Evolutionary conservation across 2,113 vertebrate genomes (phyloP), one percentile per base, ranked within the genome.

Genomic region (Anoplopoma fimbria): DNA sequence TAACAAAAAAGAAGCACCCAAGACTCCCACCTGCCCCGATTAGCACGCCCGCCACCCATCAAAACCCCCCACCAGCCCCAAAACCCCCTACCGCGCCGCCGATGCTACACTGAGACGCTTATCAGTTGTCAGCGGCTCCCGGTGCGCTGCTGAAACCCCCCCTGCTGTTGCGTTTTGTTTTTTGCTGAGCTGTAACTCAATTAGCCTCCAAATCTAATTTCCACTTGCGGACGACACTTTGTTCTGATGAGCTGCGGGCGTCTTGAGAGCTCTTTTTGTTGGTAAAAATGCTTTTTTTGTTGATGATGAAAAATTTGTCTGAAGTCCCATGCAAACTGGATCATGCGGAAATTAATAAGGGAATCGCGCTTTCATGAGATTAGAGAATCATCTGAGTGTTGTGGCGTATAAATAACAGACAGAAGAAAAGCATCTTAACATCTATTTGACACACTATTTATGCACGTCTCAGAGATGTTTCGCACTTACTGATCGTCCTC

Each of bases 11-110:
- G 65, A 87, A 75, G 65, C 82, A 74, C 47, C 25, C 76, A 75
- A 34, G 57, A 82, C 72, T 87, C 89, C 83, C 89, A 87, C 88
- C 91, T 85, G 84, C 85, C 79, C 77, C 79, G 82, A 88, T 93
- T 91, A 90, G 87, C 89, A 90, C 87, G 81, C 75, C 58, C 29
- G 7, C 61, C 75, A 64, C 85, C 75, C 79, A 76, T 75, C 55
- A 61, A 71, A 73, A 38, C 67, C 58, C 81, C 25, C 23, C 31
- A 68, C 51, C 67, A n/a, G 10, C 31, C 0, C 63, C 64, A 12
- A 31, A 29, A 27, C 25, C 69, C 55, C 85, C 74, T 1, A 2
- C 87, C 47, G 86, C 8, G 82, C 73, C 77, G 62, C 72, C 83
- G 78, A 85, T 61, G 75, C 85, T 19, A 0, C 0, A 65, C 0